A percentile compares a stretch with the other conserved stretches of the same genome.
Evolutionary conservation across 2,113 vertebrate genomes (phyloP).

Genomic region (Mugil cephalus): DNA sequence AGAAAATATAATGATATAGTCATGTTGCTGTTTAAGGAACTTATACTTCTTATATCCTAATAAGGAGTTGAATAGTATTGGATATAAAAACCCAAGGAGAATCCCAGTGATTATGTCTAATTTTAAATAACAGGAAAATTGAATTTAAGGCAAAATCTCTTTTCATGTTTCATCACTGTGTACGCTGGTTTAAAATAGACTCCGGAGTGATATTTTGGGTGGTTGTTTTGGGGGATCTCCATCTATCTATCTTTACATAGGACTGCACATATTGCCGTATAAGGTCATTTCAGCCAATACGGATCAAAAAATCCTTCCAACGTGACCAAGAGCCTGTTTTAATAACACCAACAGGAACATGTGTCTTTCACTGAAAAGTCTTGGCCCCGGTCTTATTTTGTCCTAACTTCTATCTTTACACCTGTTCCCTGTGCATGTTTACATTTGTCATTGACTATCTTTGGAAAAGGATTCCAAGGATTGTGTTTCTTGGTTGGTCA

Average conservation of each 20-base stretch:
- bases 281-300: slow-evolving; percentile 54
- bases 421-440: slow-evolving; percentile 18
- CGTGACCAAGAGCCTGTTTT: slow-evolving; percentile 8
- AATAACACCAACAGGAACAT: slow-evolving; percentile 33
- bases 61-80: slow-evolving; percentile 35
- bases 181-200: slow-evolving; percentile 54
- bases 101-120: slow-evolving; percentile 11
- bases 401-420: slow-evolving; percentile 15
- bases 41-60: slow-evolving; percentile 29
- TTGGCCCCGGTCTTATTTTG: background rate
- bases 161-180: slow-evolving; percentile 55
- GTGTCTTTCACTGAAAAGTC: slow-evolving; percentile 9
- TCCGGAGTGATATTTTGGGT: slow-evolving; percentile 51
- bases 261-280: slow-evolving; percentile 61
- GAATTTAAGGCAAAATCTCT: slow-evolving; percentile 12
- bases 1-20: slow-evolving; percentile 14
- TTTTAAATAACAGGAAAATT: slow-evolving; percentile 17
- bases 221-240: slow-evolving; percentile 58
- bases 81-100: slow-evolving; percentile 11
- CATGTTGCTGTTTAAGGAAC: slow-evolving; percentile 16
- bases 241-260: slow-evolving; percentile 47
- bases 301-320: slow-evolving; percentile 5
- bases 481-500: slow-evolving; percentile 26
- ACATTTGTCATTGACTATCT: slow-evolving; percentile 4
- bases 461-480: slow-evolving; percentile 14